Evolutionary conservation across 1,140 invertebrate genomes (phyloP), one percentile per base, ranked within the genome.

Genomic region (Himalopsyche phryganea): DNA sequence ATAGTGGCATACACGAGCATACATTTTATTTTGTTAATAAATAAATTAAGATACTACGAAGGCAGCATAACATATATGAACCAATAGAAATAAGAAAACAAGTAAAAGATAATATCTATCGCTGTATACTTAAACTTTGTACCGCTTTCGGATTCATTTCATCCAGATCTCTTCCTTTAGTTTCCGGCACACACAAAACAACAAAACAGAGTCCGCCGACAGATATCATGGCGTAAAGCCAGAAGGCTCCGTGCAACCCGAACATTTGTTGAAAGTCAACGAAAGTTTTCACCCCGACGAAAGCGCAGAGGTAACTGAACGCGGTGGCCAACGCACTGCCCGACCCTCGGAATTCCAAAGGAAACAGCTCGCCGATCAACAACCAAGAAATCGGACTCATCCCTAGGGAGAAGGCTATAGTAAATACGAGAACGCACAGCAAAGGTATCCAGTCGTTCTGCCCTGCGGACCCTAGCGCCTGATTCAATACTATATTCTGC

Each of bases 351-450:
- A 91, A 91, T 72, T 92, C 89, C 38, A 92, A 76, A 4, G 92
- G 90, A 71, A 94, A 94, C n/a, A 95, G 78, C 74, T 95, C 92
- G 51, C 90, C 91, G 70, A 93, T 90, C 60, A 94, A 80, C 55
- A 96, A 80, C 89, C 90, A 92, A 13, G 91, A 92, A 69, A 95
- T 92, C 40, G 92, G 92, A 69, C 90, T 92, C 78, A 94, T 93
- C 19, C 92, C 92, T 60, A 94, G 76, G 2, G 90, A 91, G 70
- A 94, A 93, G 13, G 90, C 89, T 35, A 91, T 85, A 6, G 89
- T 90, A 72, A 91, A 91, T 40, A 91, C 85, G 50, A 92, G 77
- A 1, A 91, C 89, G 73, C 89, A 91, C 14, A 90, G 78, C 35
- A 92, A 70, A 5, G 89, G 89, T 60, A 92, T 90, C 89, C 89